Evolutionary conservation across 2,113 vertebrate genomes (phyloP), one percentile per base, ranked within the genome.

Genomic region (Pungitius pungitius): DNA sequence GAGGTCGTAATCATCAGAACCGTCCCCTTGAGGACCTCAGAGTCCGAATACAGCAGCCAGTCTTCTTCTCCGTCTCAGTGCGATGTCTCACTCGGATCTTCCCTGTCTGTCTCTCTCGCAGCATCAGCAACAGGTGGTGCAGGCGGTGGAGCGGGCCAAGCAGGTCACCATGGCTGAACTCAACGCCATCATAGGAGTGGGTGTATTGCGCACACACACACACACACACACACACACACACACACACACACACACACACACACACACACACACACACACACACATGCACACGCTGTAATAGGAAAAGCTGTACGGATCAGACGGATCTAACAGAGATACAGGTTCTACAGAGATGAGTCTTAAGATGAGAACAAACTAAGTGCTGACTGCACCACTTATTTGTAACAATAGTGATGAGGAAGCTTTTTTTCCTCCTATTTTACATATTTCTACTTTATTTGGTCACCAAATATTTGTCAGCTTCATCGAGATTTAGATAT

Each of bases 71-170:
- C 1, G 0, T 77, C 43, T 77, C 43, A 42, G 39, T 26, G 42
- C 33, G 8, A 33, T 13, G 1, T 56, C 14, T 58, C 2, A 37
- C 9, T 45, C 45, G 30, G 45, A 57, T 43, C 14, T 15, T 17
- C 42, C 40, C 40, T 40, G 4, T 70, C 18, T 75, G 12, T 73
- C 11, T 64, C 10, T 82, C 37, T 58, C 65, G 45, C 81, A 92
- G 91, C 91, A 92, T 84, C 91, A 92, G 85, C 91, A 92, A 86
- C 91, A 92, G 89, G 91, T 92, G 79, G 91, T 92, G 58, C 91
- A 92, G 87, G 90, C 91, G 2, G 91, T 92, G 76, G 91, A 92
- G 80, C 84, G 91, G 71, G 91, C 91, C 78, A 92, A 92, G 84
- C 91, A 92, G 86, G 88, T 92, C 85, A 92, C 91, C 78, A 92